Percentiles rank a stretch among this genome's conserved stretches.
phyloP scores from a whole-genome alignment of 1,140 invertebrate species.

The Diachasma alloeum region DNA sequence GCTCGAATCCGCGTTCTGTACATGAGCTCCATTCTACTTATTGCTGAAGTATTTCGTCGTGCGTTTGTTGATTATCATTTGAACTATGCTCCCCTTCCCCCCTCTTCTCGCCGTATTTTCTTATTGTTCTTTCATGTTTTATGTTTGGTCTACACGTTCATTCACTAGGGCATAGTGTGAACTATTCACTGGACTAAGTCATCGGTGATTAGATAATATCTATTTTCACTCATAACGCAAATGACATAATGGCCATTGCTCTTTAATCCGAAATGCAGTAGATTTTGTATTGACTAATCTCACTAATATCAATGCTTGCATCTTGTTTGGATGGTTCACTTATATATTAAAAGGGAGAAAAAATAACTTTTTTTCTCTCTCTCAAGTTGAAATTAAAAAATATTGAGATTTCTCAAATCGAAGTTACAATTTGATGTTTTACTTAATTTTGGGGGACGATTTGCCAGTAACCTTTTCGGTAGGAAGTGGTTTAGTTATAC shows the following conservation, averaged over 20 bases:
- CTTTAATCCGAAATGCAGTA: not conserved
- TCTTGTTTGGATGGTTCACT: not conserved
- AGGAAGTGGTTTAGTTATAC: no score
- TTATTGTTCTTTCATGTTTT: not conserved
- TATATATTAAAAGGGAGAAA: no score
- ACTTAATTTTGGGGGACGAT: no score
- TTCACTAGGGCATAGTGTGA: not conserved
- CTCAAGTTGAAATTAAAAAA: no score
- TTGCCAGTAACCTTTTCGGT: no score
- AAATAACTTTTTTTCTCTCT: no score
- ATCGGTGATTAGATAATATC: not conserved
- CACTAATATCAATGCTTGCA: not conserved
- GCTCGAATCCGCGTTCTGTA: constrained; percentile 4
- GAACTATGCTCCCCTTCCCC: not conserved
- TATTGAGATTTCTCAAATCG: no score
- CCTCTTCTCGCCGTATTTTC: not conserved
- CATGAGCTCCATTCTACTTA: not conserved
- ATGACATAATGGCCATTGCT: not conserved
- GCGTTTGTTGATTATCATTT: not conserved
- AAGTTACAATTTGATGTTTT: no score
- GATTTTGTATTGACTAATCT: constrained; percentile 17
- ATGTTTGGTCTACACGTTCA: not conserved
- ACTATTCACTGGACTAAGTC: not conserved
- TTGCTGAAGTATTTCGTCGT: not conserved
- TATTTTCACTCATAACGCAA: not conserved